Conservation (phyloP, 2,888 invertebrate genomes). For the Plebejus anna region DNA sequence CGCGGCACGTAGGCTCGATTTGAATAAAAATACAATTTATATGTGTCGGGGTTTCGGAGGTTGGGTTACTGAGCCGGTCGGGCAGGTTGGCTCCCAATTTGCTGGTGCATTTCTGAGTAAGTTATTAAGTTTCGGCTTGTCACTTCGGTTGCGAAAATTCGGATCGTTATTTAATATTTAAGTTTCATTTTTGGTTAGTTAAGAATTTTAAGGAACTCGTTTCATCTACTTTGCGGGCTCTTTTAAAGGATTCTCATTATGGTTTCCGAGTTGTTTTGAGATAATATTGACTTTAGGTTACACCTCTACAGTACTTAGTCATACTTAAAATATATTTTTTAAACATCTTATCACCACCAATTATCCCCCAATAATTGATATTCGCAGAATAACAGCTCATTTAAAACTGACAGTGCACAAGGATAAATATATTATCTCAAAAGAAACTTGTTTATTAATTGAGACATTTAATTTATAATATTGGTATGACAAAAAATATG, state of each 20-base stretch:
- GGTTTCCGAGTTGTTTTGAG: neutral
- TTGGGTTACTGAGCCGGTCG: conserved; percentile 74
- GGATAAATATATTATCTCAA: conserved; percentile 14
- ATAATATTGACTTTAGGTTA: neutral
- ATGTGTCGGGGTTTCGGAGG: conserved; percentile 72
- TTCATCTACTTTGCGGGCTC: neutral
- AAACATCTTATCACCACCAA: neutral
- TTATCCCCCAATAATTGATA: conserved; percentile 8
- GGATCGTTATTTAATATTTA: conserved; percentile 33
- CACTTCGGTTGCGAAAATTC: conserved; percentile 71
- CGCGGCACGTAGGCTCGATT: conserved; percentile 73
- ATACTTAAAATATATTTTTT: neutral
- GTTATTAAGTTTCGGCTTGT: conserved; percentile 79
- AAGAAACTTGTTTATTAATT: conserved; percentile 13
- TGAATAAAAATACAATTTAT: conserved; percentile 80
- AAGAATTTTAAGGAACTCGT: conserved; percentile 5
- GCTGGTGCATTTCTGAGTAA: conserved; percentile 77
- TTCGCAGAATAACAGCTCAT: conserved; percentile 11
- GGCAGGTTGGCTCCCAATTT: conserved; percentile 72
- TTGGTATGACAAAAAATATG: conserved; percentile 20
- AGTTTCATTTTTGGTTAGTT: neutral
- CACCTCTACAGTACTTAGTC: neutral
- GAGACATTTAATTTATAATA: conserved; percentile 24
- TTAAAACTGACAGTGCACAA: conserved; percentile 9
- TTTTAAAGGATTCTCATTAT: neutral